Percentiles rank a stretch among this genome's conserved stretches.
Evolutionary conservation across 1,140 invertebrate species (phyloP).

Genomic region (Wiebesia pumilae): DNA sequence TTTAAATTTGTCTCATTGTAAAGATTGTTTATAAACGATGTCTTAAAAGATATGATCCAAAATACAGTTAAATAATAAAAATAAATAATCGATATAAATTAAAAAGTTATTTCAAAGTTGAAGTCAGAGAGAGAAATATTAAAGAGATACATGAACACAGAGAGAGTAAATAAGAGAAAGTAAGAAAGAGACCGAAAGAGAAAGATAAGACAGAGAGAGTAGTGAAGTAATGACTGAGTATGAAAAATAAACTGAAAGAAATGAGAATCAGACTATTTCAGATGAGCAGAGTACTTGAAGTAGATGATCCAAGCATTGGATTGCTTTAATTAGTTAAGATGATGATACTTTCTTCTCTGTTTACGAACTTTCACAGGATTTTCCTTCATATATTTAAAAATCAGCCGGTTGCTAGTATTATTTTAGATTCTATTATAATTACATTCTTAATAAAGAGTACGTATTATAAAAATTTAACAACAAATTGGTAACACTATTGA

Average conservation of each 20-base stretch:
- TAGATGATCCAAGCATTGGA: slow-evolving; percentile 7
- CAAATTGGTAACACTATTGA: too few species aligned
- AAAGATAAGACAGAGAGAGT: not conserved
- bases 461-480: too few species aligned
- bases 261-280: slow-evolving; percentile 36
- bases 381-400: not conserved
- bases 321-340: slow-evolving; percentile 40
- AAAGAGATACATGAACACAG: too few species aligned
- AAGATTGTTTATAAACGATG: too few species aligned
- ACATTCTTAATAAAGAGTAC: too few species aligned
- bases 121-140: not conserved
- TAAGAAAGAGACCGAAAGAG: slow-evolving; percentile 17
- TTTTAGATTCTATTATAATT: too few species aligned
- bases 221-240: not conserved
- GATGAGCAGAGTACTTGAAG: slow-evolving; percentile 33
- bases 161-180: slow-evolving; percentile 16
- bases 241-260: slow-evolving; percentile 27
- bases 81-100: too few species aligned
- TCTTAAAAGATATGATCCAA: too few species aligned
- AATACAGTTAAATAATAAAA: too few species aligned
- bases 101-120: too few species aligned
- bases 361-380: not conserved
- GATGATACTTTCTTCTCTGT: slow-evolving; percentile 15
- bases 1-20: too few species aligned
- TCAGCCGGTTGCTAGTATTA: too few species aligned